Conservation (phyloP, 2,113 vertebrate genomes). For the Eubucco bourcierii region DNA sequence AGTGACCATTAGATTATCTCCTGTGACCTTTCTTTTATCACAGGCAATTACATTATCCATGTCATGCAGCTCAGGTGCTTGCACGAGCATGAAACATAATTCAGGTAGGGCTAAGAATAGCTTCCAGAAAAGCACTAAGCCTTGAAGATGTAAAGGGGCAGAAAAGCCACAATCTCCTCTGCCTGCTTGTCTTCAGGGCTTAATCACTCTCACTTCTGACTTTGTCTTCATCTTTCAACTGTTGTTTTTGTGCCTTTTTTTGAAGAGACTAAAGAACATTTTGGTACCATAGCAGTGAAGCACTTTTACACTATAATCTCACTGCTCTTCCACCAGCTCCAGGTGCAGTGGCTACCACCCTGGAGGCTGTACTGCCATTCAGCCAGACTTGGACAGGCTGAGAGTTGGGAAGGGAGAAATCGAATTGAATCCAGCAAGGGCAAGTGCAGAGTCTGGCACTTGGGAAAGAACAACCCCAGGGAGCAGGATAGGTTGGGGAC, state of each 20-base stretch:
- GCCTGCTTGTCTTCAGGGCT: not conserved
- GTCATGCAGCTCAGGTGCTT: not conserved
- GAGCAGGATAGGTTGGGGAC: no score
- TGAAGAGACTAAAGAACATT: not conserved
- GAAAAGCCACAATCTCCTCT: not conserved
- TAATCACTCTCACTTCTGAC: not conserved
- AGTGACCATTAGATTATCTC: not conserved
- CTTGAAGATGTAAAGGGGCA: not conserved
- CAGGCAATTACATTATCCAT: not conserved
- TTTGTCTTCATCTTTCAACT: not conserved
- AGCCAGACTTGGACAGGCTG: no score
- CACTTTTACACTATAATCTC: not conserved
- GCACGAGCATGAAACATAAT: not conserved
- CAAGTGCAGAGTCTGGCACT: no score
- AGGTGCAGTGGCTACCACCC: no score
- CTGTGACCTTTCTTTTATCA: not conserved
- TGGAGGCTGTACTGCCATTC: no score
- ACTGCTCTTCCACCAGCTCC: not conserved
- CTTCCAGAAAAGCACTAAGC: not conserved
- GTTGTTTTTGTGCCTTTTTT: not conserved
- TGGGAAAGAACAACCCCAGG: no score
- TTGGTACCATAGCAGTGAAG: not conserved
- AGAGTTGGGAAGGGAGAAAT: no score
- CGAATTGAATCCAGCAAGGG: no score
- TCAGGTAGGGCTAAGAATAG: not conserved